A percentile compares a stretch with the other conserved stretches of the same genome.
These are phyloP conservation scores for Tridacna gigas DNA, from an alignment of 2,888 invertebrate genomes.

Conservation along the genomic window DNA sequence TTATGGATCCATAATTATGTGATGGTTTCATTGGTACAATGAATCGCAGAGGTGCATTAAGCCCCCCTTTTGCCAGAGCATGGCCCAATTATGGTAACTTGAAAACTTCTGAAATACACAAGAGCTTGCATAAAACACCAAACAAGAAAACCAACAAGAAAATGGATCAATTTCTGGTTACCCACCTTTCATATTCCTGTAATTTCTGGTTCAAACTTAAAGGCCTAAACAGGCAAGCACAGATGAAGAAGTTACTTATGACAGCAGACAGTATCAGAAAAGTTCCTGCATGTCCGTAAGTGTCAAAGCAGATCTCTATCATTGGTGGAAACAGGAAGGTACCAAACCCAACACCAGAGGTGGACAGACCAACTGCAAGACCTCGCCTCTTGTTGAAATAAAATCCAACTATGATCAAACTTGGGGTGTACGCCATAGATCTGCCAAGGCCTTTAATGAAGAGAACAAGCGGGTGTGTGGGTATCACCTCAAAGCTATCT, in stretches of 20 bases:
- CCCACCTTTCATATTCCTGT: conserved; percentile 45
- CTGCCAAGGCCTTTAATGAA: conserved; percentile 72
- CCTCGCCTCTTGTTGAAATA: conserved; percentile 77
- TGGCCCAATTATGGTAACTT: too few relatives aligned
- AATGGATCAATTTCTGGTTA: too few relatives aligned
- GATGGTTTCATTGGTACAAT: too few relatives aligned
- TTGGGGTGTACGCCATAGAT: conserved; percentile 73
- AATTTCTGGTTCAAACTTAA: conserved; percentile 54
- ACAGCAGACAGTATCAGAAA: conserved; percentile 71
- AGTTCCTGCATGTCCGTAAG: conserved; percentile 70
- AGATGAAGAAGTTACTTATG: conserved; percentile 67
- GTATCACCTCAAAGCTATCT: too few relatives aligned
- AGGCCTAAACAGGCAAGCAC: conserved; percentile 71
- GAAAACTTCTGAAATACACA: too few relatives aligned
- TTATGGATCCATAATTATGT: too few relatives aligned
- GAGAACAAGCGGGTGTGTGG: conserved; percentile 29
- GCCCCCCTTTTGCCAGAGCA: too few relatives aligned
- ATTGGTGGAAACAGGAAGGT: conserved; percentile 72
- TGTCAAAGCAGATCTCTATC: conserved; percentile 67
- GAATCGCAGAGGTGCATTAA: too few relatives aligned
- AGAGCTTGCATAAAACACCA: too few relatives aligned
- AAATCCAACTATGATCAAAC: conserved; percentile 73
- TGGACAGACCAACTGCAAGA: conserved; percentile 71
- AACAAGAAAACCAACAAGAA: too few relatives aligned
- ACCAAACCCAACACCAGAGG: conserved; percentile 77